Percentiles rank a stretch among this genome's conserved stretches.
Evolutionary conservation across 2,797 vertebrate species (phyloP).

Genomic region (Ctenochaetus hawaiiensis): DNA sequence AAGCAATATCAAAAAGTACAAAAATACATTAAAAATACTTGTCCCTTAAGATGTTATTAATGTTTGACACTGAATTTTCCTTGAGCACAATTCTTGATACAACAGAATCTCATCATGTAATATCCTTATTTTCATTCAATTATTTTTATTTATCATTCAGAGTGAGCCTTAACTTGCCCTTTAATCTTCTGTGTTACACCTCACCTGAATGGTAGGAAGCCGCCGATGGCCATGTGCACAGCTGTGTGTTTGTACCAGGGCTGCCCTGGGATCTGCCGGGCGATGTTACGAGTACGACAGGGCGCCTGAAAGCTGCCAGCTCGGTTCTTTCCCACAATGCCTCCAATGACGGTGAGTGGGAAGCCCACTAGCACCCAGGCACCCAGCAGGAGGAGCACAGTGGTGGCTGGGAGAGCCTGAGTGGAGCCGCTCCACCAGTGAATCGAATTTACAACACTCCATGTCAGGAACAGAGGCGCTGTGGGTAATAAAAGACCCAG

Average conservation of each 20-base stretch:
- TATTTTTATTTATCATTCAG: too few species aligned
- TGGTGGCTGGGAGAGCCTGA: constrained; percentile 92
- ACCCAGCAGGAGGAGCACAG: constrained; percentile 91
- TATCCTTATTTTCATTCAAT: too few species aligned
- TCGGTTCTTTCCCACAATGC: constrained; percentile 93
- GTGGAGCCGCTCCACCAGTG: constrained; percentile 96
- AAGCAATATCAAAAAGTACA: background rate
- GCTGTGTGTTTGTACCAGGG: constrained; percentile 93
- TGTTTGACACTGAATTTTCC: too few species aligned
- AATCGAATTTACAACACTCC: constrained; percentile 94
- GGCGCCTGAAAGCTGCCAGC: constrained; percentile 91
- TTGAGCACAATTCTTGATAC: too few species aligned
- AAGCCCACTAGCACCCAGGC: constrained; percentile 96
- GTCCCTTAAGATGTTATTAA: background rate
- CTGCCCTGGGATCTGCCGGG: constrained; percentile 91
- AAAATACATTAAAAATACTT: background rate
- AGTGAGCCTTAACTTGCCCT: background rate
- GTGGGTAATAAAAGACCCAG: constrained; percentile 1
- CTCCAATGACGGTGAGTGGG: constrained; percentile 93
- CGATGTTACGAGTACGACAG: constrained; percentile 93
- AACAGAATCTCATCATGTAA: too few species aligned
- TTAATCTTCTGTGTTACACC: background rate
- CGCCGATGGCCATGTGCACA: constrained; percentile 95
- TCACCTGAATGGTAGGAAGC: constrained; percentile 97
- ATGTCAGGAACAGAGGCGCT: constrained; percentile 95